Evolutionary conservation across 1,140 invertebrate species (phyloP), one percentile per base, ranked within the genome.

Genomic region (Branchinecta lynchi): DNA sequence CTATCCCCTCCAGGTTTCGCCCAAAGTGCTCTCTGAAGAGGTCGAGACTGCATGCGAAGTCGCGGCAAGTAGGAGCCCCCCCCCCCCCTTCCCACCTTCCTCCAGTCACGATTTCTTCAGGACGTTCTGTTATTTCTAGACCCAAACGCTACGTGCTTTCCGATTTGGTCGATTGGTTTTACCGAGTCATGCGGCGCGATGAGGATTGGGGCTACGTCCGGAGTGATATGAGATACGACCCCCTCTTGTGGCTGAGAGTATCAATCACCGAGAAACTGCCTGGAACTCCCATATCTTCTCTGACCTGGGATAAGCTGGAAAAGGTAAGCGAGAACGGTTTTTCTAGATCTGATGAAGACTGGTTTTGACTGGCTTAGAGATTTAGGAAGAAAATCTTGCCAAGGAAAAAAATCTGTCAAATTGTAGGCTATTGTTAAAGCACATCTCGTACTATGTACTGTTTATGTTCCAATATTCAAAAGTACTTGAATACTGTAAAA

Each of bases 301-400:
- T 93, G 32, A 84, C 85, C 72, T 86, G 86, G 82, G 91, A 94
- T 75, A 84, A 84, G 70, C 76, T 95, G 44, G 92, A 95, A 82
- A 83, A 83, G 79, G 89, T 90, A 82, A 77, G 77, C 68, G 65
- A 10, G 8, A 60, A 69, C 68, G 10, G 7, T n/a, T 69, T 60
- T 43, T 20, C 17, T 67, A 32, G n/a, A 66, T 69, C 32, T 32
- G 32, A 32, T 32, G 32, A 32, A 32, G 5, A 32, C 32, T 32
- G 32, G 44, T 67, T 43, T 72, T 60, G 70, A 68, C 66, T 70
- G 44, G 43, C 0, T 69, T 17, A 32, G 65, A 65, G 43, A 70
- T 12, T 70, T 46, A 32, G 32, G 5, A 32, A 32, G 1, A 32
- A 32, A 32, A 32, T 32, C 32, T 32, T n/a, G n/a, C n/a, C n/a